These are phyloP conservation scores for Leptocoma aspasia DNA, from an alignment of 2,113 vertebrate genomes.

Conservation along the genomic window DNA sequence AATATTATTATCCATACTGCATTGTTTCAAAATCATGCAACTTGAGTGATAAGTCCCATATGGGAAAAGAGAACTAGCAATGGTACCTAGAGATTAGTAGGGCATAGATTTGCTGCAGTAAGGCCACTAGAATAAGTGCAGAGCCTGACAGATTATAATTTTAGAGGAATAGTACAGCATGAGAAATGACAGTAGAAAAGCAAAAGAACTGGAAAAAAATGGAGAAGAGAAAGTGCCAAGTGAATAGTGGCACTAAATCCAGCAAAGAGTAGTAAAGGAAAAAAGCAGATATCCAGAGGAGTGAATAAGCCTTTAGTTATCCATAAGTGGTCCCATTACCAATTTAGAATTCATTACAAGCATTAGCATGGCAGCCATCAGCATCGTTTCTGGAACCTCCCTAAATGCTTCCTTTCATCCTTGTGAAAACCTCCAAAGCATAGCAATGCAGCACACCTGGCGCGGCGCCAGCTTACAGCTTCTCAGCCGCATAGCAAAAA, in stretches of 20 bases:
- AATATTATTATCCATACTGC: neutral
- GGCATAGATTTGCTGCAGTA: neutral
- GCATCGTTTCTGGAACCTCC: slow-evolving; percentile 54
- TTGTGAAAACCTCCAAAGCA: slow-evolving; percentile 49
- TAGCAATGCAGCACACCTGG: slow-evolving; percentile 33
- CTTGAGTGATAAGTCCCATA: neutral
- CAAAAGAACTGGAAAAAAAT: neutral
- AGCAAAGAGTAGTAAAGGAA: slow-evolving; percentile 13
- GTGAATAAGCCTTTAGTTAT: slow-evolving; percentile 62
- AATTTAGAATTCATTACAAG: slow-evolving; percentile 67
- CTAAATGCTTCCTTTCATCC: slow-evolving; percentile 64
- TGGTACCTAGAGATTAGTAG: neutral
- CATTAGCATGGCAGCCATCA: slow-evolving; percentile 65
- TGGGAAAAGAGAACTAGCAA: neutral
- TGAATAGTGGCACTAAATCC: slow-evolving; percentile 19
- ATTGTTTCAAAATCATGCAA: neutral
- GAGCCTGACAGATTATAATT: neutral
- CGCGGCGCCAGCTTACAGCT: neutral
- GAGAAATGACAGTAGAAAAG: neutral
- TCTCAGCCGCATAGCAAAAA: slow-evolving; percentile 41
- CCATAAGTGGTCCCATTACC: slow-evolving; percentile 62
- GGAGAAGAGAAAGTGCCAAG: neutral
- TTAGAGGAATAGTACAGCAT: neutral
- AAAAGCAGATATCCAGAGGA: slow-evolving; percentile 27
- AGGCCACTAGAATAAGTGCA: neutral